phyloP scores from a whole-genome alignment of 2,888 invertebrate species.

The Cartodere bifasciata region DNA sequence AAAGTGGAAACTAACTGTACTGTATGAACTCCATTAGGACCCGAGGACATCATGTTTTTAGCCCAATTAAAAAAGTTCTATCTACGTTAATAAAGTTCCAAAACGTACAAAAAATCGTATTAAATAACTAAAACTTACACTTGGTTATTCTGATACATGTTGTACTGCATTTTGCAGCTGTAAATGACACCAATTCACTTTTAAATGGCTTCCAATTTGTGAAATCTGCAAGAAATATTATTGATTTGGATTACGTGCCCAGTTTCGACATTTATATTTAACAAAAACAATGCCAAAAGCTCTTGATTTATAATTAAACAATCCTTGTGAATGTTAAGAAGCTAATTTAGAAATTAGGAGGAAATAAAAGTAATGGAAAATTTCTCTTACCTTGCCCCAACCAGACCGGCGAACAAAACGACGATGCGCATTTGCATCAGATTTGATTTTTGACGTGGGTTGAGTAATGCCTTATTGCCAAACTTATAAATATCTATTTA shows the following conservation, averaged over 20 bases:
- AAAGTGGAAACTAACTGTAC: too few species aligned
- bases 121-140: slow-evolving; percentile 63
- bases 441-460: too few species aligned
- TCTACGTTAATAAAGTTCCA: background rate
- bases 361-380: slow-evolving; percentile 10
- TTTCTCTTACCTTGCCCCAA: slow-evolving; percentile 25
- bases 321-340: background rate
- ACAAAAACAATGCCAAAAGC: too few species aligned
- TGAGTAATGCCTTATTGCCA: too few species aligned
- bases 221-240: slow-evolving; percentile 22
- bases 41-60: too few species aligned
- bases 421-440: slow-evolving; percentile 38
- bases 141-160: slow-evolving; percentile 35
- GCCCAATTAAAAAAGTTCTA: slow-evolving; percentile 5
- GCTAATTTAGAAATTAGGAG: background rate
- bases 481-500: too few species aligned
- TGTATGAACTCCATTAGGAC: too few species aligned
- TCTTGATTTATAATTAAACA: background rate
- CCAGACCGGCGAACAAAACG: slow-evolving; percentile 51
- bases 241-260: too few species aligned
- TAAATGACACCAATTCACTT: slow-evolving; percentile 19
- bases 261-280: too few species aligned
- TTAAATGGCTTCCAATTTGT: slow-evolving; percentile 22
- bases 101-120: slow-evolving; percentile 10
- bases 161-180: slow-evolving; percentile 37